A percentile compares a stretch with the other conserved stretches of the same genome.
phyloP scores from a whole-genome alignment of 2,888 invertebrate genomes.

The Drosophila nr. perissopoda region DNA sequence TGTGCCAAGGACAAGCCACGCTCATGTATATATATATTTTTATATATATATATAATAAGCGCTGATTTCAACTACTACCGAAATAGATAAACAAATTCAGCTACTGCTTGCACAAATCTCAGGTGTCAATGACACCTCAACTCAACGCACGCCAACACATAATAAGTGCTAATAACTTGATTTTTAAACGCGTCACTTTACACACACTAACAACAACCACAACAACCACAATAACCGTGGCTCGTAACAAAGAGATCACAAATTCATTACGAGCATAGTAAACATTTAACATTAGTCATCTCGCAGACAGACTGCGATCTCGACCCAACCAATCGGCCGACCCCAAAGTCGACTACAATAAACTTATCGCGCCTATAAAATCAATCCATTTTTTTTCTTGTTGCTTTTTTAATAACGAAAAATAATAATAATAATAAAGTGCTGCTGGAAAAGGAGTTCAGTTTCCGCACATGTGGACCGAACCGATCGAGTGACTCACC shows the following conservation, averaged over 20 bases:
- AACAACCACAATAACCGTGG: slow-evolving; percentile 33
- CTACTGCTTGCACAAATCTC: slow-evolving; percentile 9
- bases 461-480: slow-evolving; percentile 62
- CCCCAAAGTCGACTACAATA: slow-evolving; percentile 46
- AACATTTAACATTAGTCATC: slow-evolving; percentile 69
- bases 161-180: slow-evolving; percentile 68
- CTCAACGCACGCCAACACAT: slow-evolving; percentile 31
- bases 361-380: slow-evolving; percentile 78
- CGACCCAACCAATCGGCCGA: slow-evolving; percentile 33
- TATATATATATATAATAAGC: background rate
- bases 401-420: slow-evolving; percentile 32
- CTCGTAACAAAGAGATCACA: slow-evolving; percentile 65
- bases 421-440: slow-evolving; percentile 60
- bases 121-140: slow-evolving; percentile 54
- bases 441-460: slow-evolving; percentile 67
- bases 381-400: slow-evolving; percentile 58
- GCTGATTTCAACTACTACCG: background rate
- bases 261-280: slow-evolving; percentile 30
- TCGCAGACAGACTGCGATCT: slow-evolving; percentile 23
- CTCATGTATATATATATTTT: too few species aligned
- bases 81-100: background rate
- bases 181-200: slow-evolving; percentile 44
- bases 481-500: slow-evolving; percentile 56
- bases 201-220: slow-evolving; percentile 14
- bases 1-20: background rate